Percentiles rank a stretch among this genome's conserved stretches.
These are phyloP conservation scores for Siniperca chuatsi DNA, from an alignment of 2,113 vertebrate species.

Conservation along the genomic window DNA sequence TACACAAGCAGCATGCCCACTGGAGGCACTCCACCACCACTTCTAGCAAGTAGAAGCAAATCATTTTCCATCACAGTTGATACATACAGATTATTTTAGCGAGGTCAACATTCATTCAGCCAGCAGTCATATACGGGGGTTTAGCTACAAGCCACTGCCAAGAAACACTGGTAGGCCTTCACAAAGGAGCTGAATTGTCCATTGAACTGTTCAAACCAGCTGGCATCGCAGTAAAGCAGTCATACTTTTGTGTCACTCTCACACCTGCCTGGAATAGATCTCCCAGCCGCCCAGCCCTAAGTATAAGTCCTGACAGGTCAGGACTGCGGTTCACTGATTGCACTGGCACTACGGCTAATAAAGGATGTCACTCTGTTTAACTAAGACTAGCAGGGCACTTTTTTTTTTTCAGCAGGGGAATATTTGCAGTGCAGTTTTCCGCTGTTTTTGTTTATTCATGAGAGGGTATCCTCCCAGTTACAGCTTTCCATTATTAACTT, in stretches of 20 bases:
- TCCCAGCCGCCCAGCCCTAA: slow-evolving; percentile 39
- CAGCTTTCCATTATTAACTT: slow-evolving; percentile 78
- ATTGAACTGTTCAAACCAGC: slow-evolving; percentile 24
- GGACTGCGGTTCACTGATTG: slow-evolving; percentile 49
- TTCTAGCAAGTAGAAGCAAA: slow-evolving; percentile 34
- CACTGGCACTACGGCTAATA: slow-evolving; percentile 63
- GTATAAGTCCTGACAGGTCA: slow-evolving; percentile 66
- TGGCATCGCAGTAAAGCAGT: slow-evolving; percentile 39
- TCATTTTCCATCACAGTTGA: slow-evolving; percentile 30
- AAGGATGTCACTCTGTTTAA: slow-evolving; percentile 70
- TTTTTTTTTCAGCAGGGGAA: slow-evolving; percentile 68
- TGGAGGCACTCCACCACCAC: neutral
- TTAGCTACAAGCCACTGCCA: slow-evolving; percentile 27
- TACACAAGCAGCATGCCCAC: neutral
- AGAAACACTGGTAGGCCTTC: slow-evolving; percentile 37
- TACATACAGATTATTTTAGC: slow-evolving; percentile 36
- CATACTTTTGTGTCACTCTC: slow-evolving; percentile 64
- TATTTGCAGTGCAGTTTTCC: slow-evolving; percentile 81
- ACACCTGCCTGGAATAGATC: slow-evolving; percentile 69
- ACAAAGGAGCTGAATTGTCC: slow-evolving; percentile 52
- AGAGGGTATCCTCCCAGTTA: slow-evolving; percentile 72
- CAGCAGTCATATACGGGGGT: slow-evolving; percentile 14
- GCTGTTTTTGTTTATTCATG: slow-evolving; percentile 80
- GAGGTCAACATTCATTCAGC: slow-evolving; percentile 43
- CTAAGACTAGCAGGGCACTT: slow-evolving; percentile 40